Conservation (phyloP, 2,113 vertebrate species). For the Psophia crepitans region DNA sequence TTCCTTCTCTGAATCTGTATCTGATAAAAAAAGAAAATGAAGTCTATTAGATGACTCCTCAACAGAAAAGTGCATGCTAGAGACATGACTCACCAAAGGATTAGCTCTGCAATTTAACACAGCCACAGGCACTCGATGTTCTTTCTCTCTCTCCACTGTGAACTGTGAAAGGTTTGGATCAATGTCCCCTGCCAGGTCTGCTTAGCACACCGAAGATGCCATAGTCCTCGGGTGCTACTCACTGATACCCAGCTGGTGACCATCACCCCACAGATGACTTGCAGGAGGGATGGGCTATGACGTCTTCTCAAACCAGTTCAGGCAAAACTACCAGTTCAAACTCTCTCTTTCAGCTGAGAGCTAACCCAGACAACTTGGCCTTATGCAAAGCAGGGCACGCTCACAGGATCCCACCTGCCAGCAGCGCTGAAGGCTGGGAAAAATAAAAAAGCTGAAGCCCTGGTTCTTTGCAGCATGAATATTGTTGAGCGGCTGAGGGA, state of each 20-base stretch:
- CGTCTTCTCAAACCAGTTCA: background rate
- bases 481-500: accelerated
- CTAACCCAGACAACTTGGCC: background rate
- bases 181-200: background rate
- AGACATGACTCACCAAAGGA: slow-evolving; percentile 1
- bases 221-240: background rate
- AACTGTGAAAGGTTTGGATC: background rate
- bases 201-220: background rate
- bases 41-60: background rate
- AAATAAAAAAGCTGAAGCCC: background rate
- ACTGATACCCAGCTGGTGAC: background rate
- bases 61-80: background rate
- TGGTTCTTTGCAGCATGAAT: background rate
- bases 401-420: background rate
- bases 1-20: background rate
- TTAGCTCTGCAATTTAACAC: slow-evolving; percentile 1
- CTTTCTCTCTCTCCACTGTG: background rate
- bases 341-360: background rate
- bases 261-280: background rate
- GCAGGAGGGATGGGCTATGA: background rate
- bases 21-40: background rate
- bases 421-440: background rate
- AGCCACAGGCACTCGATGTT: background rate
- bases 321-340: background rate
- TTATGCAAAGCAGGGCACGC: background rate